Percentiles rank a stretch among this genome's conserved stretches.
phyloP scores from a whole-genome alignment of 2,888 invertebrate genomes.

The Cephus runcator region DNA sequence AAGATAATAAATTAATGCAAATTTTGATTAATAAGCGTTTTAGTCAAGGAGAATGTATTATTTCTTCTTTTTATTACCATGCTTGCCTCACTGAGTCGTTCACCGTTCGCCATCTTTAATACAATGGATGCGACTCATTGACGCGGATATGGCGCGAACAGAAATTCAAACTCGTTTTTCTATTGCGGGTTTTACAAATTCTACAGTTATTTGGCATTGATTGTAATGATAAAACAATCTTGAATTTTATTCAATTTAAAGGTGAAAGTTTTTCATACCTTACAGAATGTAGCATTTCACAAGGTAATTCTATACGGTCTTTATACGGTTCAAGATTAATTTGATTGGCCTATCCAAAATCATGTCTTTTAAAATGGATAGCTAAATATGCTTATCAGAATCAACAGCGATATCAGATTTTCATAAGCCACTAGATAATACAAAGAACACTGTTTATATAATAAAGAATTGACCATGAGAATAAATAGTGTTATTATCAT shows the following conservation, averaged over 20 bases:
- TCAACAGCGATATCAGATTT: not conserved
- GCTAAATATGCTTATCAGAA: not conserved
- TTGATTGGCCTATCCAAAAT: not conserved
- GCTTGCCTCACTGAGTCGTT: not conserved
- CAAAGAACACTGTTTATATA: not conserved
- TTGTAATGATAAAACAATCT: not conserved
- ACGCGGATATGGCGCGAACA: not conserved
- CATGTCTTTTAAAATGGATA: not conserved
- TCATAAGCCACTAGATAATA: not conserved
- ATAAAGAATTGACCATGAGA: not conserved
- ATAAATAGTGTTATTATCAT: not conserved
- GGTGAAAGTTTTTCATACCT: not conserved
- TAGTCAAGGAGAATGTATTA: not conserved
- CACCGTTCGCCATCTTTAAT: not conserved
- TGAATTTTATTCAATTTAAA: not conserved
- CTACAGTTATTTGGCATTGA: not conserved
- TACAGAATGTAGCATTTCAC: not conserved
- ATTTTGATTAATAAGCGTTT: not conserved
- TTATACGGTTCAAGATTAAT: not conserved
- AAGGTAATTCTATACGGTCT: not conserved
- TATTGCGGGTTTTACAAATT: not conserved
- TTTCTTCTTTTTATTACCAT: not conserved
- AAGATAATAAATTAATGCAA: not conserved
- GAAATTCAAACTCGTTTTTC: not conserved
- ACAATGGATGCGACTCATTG: not conserved